Conservation (phyloP, 2,888 invertebrate genomes). For the Meteorus cinctellus region DNA sequence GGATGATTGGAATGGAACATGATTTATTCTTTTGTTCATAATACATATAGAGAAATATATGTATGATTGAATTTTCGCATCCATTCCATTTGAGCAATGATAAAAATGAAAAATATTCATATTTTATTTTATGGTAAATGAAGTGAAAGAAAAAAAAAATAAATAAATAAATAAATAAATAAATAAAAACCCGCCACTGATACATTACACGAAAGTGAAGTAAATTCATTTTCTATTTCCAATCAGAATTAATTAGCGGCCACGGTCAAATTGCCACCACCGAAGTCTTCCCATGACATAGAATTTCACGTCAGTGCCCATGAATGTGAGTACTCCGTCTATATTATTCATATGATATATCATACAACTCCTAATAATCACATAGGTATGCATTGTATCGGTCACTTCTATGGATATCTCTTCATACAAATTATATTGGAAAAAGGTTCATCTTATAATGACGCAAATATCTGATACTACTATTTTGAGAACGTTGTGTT, state of each 20-base stretch:
- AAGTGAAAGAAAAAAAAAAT: background rate
- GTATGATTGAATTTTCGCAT: no score
- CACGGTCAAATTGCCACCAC: background rate
- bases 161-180: no score
- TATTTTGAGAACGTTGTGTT: conserved; percentile 69
- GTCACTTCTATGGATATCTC: conserved; percentile 8
- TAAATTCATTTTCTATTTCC: background rate
- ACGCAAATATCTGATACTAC: conserved; percentile 46
- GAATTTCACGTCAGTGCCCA: background rate
- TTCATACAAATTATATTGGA: conserved; percentile 42
- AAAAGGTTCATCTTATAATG: background rate
- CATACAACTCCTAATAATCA: background rate
- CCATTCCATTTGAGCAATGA: no score
- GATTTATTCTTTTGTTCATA: no score
- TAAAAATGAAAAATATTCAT: no score
- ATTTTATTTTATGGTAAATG: background rate
- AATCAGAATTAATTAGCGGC: background rate
- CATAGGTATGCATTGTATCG: background rate
- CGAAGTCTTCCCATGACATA: background rate
- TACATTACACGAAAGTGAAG: background rate
- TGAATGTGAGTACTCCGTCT: conserved; percentile 15
- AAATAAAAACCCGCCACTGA: background rate
- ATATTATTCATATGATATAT: no score
- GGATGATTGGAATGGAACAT: no score
- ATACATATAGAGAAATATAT: no score